Evolutionary conservation across 2,888 invertebrate genomes (phyloP), one percentile per base, ranked within the genome.

Genomic region (Andrena trimmerana): DNA sequence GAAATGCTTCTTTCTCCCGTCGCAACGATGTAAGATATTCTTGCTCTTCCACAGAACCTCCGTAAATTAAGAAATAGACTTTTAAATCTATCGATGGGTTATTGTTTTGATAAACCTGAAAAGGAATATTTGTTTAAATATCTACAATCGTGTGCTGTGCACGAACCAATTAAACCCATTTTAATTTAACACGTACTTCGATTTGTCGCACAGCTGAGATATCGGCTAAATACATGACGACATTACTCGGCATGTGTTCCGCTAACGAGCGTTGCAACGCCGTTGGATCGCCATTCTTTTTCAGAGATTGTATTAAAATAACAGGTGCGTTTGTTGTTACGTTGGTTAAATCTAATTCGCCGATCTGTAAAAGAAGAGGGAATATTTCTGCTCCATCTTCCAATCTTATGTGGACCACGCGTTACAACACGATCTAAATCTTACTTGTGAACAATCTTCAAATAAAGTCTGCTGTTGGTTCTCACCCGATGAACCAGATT

Each of bases 1-100:
- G 99, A 94, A 99, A 99, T 0, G 99, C 98, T 91, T 97, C 97
- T 93, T 99, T 99, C 94, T 99, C 99, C 83, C 97, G 96, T 85
- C 98, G 96, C 75, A 99, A 94, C 0, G 97, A 96, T 0, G 99
- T 98, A 50, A 99, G 95, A 94, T 99, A 99, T 2, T 98, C 96
- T 94, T 99, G 99, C 94, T 99, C 99, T 94, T 99, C 99, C 0
- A 98, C 98, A 7, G 99, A 99, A 81, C 97, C 97, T 10, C 97
- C 96, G 93, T 99, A 98, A 86, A 99, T 96, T 67, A 99, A 93
- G 91, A 99, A 98, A 94, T 98, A 99, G 8, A 99, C 97, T 90
- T 96, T 96, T 5, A 97, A 93, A 20, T 94, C 93, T 0, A 95
- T 93, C 0, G 90, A 89, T 29, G 94, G 93, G 89, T 95, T 90